phyloP scores from a whole-genome alignment of 1,140 invertebrate species.

The Monomorium pharaonis region DNA sequence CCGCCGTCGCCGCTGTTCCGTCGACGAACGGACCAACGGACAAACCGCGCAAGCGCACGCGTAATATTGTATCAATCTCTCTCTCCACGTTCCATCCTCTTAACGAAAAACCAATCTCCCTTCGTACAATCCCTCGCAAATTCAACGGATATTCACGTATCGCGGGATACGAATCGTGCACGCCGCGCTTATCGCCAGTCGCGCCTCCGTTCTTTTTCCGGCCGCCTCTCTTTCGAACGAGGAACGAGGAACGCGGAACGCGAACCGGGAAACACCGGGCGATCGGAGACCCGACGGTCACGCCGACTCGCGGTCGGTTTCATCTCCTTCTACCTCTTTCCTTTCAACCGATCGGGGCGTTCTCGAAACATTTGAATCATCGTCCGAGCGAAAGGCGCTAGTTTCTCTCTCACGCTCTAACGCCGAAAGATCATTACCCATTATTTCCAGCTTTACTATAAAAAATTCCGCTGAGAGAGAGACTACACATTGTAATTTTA shows the following conservation, averaged over 20 bases:
- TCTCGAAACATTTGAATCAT: neutral
- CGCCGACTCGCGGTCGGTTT: neutral
- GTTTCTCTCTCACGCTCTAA: neutral
- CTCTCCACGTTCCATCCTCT: neutral
- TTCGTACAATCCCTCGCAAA: neutral
- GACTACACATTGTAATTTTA: no score
- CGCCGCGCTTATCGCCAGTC: no score
- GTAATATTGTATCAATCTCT: neutral
- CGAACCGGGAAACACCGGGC: neutral
- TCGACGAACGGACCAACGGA: neutral
- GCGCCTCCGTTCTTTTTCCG: neutral
- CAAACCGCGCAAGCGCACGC: neutral
- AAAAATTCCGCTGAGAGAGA: neutral
- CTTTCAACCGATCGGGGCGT: neutral
- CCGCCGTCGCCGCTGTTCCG: slow-evolving; percentile 16
- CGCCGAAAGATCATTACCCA: neutral
- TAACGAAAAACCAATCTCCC: neutral
- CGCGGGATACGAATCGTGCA: neutral
- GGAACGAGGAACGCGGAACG: slow-evolving; percentile 4
- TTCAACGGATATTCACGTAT: neutral
- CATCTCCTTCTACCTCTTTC: no score
- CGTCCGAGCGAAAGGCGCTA: neutral
- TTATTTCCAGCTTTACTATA: neutral
- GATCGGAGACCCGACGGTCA: neutral
- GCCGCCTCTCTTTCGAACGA: neutral